Evolutionary conservation across 2,888 invertebrate species (phyloP).

Genomic region (Allygus modestus): DNA sequence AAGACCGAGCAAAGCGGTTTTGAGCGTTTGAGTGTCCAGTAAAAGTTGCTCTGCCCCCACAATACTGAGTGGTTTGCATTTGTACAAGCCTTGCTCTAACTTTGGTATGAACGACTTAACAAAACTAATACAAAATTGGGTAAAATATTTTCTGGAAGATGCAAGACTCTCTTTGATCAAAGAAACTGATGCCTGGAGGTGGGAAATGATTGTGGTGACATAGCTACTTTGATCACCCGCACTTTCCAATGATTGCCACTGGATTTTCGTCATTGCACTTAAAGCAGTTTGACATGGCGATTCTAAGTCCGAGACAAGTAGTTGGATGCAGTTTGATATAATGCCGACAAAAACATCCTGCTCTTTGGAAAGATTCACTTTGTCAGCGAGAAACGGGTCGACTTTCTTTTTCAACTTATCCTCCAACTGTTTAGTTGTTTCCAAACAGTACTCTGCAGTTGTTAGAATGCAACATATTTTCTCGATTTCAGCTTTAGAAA

Average conservation of each 20-base stretch:
- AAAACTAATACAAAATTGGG: conserved; percentile 82
- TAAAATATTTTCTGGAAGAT: conserved; percentile 97
- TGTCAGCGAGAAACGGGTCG: conserved; percentile 82
- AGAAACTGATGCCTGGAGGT: conserved; percentile 92
- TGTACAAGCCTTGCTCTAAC: conserved; percentile 92
- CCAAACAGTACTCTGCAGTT: conserved; percentile 98
- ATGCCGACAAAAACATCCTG: conserved; percentile 90
- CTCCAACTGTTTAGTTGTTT: conserved; percentile 96
- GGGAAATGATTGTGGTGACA: conserved; percentile 92
- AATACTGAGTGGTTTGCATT: conserved; percentile 91
- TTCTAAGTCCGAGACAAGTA: conserved; percentile 96
- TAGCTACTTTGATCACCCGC: conserved; percentile 99
- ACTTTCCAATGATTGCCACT: conserved; percentile 94
- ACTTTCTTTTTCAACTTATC: conserved; percentile 95
- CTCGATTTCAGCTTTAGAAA: conserved; percentile 79
- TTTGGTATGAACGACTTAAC: conserved; percentile 96
- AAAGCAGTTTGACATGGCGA: conserved; percentile 95
- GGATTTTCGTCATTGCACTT: conserved; percentile 93
- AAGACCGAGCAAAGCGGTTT: conserved; percentile 94
- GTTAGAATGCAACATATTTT: conserved; percentile 90
- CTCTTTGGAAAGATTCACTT: conserved; percentile 91
- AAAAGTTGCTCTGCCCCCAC: conserved; percentile 97
- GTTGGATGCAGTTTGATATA: conserved; percentile 91
- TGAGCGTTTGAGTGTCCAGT: conserved; percentile 95
- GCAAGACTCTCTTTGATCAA: conserved; percentile 91